Percentiles rank a stretch among this genome's conserved stretches.
phyloP scores from a whole-genome alignment of 2,113 vertebrate genomes.

The Gulo gulo region DNA sequence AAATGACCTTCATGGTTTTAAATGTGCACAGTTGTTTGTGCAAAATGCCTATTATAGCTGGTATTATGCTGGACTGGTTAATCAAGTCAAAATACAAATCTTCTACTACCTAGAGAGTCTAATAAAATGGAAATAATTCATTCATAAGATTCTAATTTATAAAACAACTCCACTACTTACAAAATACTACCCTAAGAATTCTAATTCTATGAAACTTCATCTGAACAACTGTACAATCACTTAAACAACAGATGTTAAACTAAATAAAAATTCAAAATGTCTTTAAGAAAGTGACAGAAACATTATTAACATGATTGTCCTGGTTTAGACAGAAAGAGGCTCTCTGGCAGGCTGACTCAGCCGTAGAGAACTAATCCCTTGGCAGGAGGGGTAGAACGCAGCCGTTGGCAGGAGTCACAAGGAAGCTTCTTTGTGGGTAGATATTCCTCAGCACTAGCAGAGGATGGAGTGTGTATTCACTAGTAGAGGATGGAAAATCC shows the following conservation, averaged over 20 bases:
- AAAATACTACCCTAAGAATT: conserved; percentile 79
- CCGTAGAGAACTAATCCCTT: not conserved
- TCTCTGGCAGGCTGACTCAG: not conserved
- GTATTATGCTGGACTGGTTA: conserved; percentile 51
- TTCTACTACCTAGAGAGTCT: conserved; percentile 43
- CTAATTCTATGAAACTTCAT: conserved; percentile 62
- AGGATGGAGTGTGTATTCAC: not conserved
- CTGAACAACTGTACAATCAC: conserved; percentile 75
- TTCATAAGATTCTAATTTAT: conserved; percentile 70
- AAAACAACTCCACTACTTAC: conserved; percentile 78
- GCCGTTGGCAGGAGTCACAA: not conserved
- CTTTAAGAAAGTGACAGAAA: not conserved
- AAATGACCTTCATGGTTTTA: not conserved
- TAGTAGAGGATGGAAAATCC: conserved; percentile 59
- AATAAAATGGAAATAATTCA: conserved; percentile 74
- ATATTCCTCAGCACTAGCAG: not conserved
- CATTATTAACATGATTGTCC: not conserved
- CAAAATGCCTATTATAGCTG: conserved; percentile 39
- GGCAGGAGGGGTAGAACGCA: not conserved
- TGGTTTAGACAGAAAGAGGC: not conserved
- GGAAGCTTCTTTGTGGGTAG: not conserved
- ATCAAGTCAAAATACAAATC: conserved; percentile 74
- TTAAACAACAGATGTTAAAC: conserved; percentile 79
- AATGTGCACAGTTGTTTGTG: conserved; percentile 16
- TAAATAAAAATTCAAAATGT: conserved; percentile 8